Percentiles rank a stretch among this genome's conserved stretches.
phyloP scores from a whole-genome alignment of 1,140 invertebrate genomes.

The Cotesia chilonis region DNA sequence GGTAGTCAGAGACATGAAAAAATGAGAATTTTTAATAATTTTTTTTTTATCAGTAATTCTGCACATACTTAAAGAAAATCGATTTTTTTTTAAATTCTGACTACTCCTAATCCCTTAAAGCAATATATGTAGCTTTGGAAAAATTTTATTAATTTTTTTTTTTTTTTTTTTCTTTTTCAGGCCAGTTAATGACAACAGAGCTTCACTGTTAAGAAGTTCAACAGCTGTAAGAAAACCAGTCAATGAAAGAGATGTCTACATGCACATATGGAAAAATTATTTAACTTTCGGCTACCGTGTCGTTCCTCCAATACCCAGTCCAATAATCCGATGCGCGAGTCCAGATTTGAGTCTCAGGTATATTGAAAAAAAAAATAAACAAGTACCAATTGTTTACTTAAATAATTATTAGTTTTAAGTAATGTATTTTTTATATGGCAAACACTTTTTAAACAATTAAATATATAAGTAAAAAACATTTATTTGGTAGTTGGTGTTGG shows the following conservation, averaged over 20 bases:
- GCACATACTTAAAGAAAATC: no score
- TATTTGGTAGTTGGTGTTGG: slow-evolving; percentile 55
- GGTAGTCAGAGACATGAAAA: no score
- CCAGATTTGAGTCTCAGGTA: slow-evolving; percentile 91
- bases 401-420: not conserved
- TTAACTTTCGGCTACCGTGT: slow-evolving; percentile 93
- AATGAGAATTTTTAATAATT: no score
- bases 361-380: slow-evolving; percentile 38
- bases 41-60: no score
- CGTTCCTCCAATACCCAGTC: slow-evolving; percentile 82
- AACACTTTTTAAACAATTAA: not conserved
- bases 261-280: slow-evolving; percentile 96
- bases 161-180: slow-evolving; percentile 64
- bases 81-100: no score
- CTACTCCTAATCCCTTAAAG: no score
- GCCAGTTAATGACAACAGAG: slow-evolving; percentile 95
- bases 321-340: slow-evolving; percentile 87
- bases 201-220: slow-evolving; percentile 85
- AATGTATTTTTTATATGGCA: not conserved
- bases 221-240: slow-evolving; percentile 83
- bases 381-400: not conserved
- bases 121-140: not conserved
- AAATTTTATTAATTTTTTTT: slow-evolving; percentile 27
- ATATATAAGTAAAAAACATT: slow-evolving; percentile 22
- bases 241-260: slow-evolving; percentile 90